Percentiles rank a stretch among this genome's conserved stretches.
These are phyloP conservation scores for Calameuta pallipes DNA, from an alignment of 2,888 invertebrate genomes.

Conservation along the genomic window DNA sequence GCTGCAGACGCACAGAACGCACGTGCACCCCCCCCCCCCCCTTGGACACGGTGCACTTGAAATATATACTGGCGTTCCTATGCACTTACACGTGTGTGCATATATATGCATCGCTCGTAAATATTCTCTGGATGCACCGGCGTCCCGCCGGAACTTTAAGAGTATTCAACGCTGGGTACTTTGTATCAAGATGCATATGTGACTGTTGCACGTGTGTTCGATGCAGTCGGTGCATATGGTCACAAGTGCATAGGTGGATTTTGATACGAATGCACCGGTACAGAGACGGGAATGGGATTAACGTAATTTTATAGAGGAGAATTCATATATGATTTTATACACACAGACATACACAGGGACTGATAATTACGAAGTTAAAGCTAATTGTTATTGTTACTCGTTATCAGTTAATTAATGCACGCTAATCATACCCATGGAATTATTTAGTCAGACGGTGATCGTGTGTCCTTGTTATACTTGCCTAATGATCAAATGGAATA, in stretches of 20 bases:
- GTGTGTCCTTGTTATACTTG: neutral
- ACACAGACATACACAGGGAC: neutral
- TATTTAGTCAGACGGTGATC: neutral
- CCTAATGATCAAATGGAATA: neutral
- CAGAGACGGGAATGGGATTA: neutral
- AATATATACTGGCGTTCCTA: neutral
- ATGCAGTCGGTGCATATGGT: neutral
- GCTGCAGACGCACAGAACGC: neutral
- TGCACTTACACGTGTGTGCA: neutral
- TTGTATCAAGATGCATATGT: neutral
- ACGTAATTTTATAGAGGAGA: too few relatives aligned
- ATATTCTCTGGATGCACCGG: neutral
- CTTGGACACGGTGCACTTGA: constrained; percentile 3
- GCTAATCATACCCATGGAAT: neutral
- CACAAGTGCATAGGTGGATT: neutral
- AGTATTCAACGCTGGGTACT: neutral
- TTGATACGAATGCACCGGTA: neutral
- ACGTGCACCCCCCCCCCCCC: neutral
- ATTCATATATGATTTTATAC: too few relatives aligned
- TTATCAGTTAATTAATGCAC: neutral
- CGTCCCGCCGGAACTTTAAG: neutral
- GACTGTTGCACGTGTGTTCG: neutral
- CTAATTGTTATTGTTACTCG: neutral
- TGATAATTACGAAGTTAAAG: neutral
- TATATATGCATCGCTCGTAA: neutral